phyloP scores from a whole-genome alignment of 2,113 vertebrate genomes.

The Pelvicachromis taeniatus region DNA sequence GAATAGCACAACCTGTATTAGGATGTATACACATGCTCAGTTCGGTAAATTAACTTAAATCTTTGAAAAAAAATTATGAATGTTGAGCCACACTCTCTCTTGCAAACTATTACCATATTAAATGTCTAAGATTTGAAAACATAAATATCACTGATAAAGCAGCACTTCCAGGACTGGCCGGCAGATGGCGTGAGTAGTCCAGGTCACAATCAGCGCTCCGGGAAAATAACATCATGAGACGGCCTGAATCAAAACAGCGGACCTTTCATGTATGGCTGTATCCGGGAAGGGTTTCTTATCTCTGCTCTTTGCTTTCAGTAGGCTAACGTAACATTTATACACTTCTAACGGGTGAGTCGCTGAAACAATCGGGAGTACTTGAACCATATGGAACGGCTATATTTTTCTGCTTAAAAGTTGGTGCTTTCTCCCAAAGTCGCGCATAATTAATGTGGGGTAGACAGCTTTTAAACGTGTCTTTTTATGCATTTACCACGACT shows the following conservation, averaged over 20 bases:
- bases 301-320: not conserved
- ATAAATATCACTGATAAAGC: not conserved
- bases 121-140: not conserved
- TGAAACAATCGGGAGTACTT: not conserved
- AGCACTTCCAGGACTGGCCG: not conserved
- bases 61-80: not conserved
- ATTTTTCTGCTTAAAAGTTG: not conserved
- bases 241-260: not conserved
- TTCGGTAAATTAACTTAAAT: not conserved
- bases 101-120: not conserved
- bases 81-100: not conserved
- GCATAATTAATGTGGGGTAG: not conserved
- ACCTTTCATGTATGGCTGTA: not conserved
- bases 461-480: not conserved
- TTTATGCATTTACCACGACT: not conserved
- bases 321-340: not conserved
- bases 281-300: not conserved
- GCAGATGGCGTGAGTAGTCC: conserved; percentile 22
- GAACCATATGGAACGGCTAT: not conserved
- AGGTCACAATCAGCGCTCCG: not conserved
- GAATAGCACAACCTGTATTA: not conserved
- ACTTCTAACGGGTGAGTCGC: not conserved
- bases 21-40: not conserved
- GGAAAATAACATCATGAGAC: not conserved
- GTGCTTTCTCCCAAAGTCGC: not conserved